Percentiles rank a stretch among this genome's conserved stretches.
phyloP scores from a whole-genome alignment of 2,888 invertebrate species.

The Tubulanus polymorphus region DNA sequence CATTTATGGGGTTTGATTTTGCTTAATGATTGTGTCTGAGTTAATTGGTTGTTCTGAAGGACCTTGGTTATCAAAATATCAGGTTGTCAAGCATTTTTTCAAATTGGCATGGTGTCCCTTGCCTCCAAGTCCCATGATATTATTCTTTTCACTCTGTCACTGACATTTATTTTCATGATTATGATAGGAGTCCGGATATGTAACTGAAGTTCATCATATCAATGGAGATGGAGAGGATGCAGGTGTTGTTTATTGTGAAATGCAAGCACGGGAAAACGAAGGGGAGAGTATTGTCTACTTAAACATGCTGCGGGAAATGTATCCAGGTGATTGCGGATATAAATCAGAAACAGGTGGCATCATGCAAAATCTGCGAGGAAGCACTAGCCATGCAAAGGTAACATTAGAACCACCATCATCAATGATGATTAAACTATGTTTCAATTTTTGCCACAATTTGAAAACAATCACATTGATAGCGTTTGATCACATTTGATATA shows the following conservation, averaged over 20 bases:
- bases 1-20: too few relatives aligned
- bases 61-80: not conserved
- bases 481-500: too few relatives aligned
- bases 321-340: conserved; percentile 79
- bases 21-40: too few relatives aligned
- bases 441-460: too few relatives aligned
- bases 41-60: too few relatives aligned
- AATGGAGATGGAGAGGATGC: conserved; percentile 84
- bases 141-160: not conserved
- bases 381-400: conserved; percentile 77
- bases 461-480: too few relatives aligned
- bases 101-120: too few relatives aligned
- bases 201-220: conserved; percentile 89
- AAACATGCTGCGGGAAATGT: conserved; percentile 67
- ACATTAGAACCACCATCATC: too few relatives aligned
- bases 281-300: conserved; percentile 69
- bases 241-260: conserved; percentile 94
- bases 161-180: not conserved
- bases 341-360: conserved; percentile 81
- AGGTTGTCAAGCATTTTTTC: not conserved
- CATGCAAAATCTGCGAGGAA: conserved; percentile 76
- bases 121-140: not conserved
- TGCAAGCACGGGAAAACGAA: conserved; percentile 82
- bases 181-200: conserved; percentile 70
- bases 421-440: too few relatives aligned